These are phyloP conservation scores for Pristionchus arcanus DNA, from an alignment of 2,888 invertebrate species.

Conservation along the genomic window DNA sequence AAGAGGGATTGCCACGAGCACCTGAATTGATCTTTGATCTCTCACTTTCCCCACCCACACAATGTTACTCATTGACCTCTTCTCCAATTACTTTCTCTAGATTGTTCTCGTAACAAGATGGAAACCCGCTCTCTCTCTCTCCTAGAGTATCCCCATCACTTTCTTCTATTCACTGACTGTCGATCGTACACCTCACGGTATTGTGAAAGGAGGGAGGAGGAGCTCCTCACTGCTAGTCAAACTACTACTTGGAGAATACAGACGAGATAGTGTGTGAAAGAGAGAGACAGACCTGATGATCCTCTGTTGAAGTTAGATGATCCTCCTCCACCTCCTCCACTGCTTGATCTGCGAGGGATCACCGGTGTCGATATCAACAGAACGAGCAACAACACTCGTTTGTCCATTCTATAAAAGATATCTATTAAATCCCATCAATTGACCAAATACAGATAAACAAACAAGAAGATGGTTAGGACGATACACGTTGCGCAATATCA, in stretches of 20 bases:
- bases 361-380: constrained; percentile 44
- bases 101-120: constrained; percentile 33
- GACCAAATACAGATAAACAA: neutral
- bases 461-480: neutral
- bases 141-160: constrained; percentile 11
- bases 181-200: constrained; percentile 39
- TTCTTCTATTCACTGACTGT: neutral
- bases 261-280: neutral
- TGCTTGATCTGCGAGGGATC: constrained; percentile 25
- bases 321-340: constrained; percentile 35
- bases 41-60: neutral
- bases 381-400: constrained; percentile 25
- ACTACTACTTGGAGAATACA: neutral
- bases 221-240: neutral
- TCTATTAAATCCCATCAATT: neutral
- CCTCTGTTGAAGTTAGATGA: constrained; percentile 40
- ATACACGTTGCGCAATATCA: neutral
- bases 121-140: neutral
- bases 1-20: neutral
- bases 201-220: constrained; percentile 16
- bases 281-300: constrained; percentile 5
- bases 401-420: constrained; percentile 19
- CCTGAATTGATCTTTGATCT: constrained; percentile 6
- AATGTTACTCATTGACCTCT: neutral
- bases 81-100: neutral